Evolutionary conservation across 2,888 invertebrate species (phyloP), one percentile per base, ranked within the genome.

Genomic region (Mesorhabditis belari): DNA sequence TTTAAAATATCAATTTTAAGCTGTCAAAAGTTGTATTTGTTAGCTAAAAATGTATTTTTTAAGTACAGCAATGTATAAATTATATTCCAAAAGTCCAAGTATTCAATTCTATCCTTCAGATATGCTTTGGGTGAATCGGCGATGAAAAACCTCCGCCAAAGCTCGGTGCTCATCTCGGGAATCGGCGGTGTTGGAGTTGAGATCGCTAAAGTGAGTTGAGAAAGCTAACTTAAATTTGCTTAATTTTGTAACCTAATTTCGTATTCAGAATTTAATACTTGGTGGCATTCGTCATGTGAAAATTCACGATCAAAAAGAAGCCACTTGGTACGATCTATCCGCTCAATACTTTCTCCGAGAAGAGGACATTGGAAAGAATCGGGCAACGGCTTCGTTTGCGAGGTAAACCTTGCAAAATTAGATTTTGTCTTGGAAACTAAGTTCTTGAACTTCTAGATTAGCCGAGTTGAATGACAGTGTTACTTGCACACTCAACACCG

Each of bases 81-180:
- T 12, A 6, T 12, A 24, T 9, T 9, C 19, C n/a, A n/a, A n/a
- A n/a, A n/a, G n/a, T n/a, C n/a, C n/a, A n/a, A n/a, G n/a, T n/a
- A n/a, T n/a, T n/a, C n/a, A n/a, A 35, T 12, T 21, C n/a, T 25
- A 53, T 19, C 49, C 64, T 81, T 64, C 66, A 85, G 85, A 63
- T 99, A 99, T 83, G 96, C 98, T 55, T 86, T 99, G 80, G 98
- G 98, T 3, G 94, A 95, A 83, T 95, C 95, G 83, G 98, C 98
- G 70, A 99, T 99, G 98, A 89, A 91, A 65, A 89, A 92, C 67
- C 94, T 99, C 92, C 93, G 93, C 63, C 87, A 86, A 75, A 91
- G 95, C 60, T 92, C 92, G 81, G 91, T 99, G 61, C 87, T 99
- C 65, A 88, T 99, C 76, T 92, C 91, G 17, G 98, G 98, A 21